These are phyloP conservation scores for Laticauda laticaudata DNA, from an alignment of 2,113 vertebrate species.

Conservation along the genomic window DNA sequence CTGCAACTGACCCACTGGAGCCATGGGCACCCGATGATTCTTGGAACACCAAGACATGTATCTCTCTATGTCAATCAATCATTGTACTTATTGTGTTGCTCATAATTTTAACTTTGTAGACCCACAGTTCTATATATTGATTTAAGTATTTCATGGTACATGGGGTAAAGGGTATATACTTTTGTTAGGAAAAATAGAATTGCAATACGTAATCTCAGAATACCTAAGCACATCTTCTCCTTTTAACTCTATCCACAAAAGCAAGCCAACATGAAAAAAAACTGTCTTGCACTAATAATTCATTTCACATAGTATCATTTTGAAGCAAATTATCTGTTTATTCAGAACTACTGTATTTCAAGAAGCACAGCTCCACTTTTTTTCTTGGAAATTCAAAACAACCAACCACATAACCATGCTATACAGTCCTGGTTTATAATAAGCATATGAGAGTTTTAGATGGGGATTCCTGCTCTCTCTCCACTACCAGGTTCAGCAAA, in stretches of 20 bases:
- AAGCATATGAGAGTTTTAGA: neutral
- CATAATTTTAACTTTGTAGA: neutral
- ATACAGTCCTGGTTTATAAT: neutral
- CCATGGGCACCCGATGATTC: neutral
- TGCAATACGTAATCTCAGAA: neutral
- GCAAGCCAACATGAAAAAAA: neutral
- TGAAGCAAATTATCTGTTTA: neutral
- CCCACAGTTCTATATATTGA: neutral
- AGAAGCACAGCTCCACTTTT: neutral
- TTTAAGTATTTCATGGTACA: neutral
- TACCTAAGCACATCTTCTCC: neutral
- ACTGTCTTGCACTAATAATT: neutral
- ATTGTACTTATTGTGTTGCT: neutral
- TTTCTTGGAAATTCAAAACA: neutral
- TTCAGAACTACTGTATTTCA: neutral
- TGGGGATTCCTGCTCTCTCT: neutral
- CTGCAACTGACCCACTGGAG: neutral
- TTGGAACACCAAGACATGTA: neutral
- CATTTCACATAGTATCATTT: neutral
- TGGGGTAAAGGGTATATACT: neutral
- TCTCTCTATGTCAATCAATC: neutral
- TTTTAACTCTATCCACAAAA: neutral
- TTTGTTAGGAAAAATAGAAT: neutral
- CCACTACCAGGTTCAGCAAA: neutral
- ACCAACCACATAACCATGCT: neutral